Base-by-base conservation (phyloP, 2,797 vertebrate genomes). In the Percopsis omiscomaycus region DNA sequence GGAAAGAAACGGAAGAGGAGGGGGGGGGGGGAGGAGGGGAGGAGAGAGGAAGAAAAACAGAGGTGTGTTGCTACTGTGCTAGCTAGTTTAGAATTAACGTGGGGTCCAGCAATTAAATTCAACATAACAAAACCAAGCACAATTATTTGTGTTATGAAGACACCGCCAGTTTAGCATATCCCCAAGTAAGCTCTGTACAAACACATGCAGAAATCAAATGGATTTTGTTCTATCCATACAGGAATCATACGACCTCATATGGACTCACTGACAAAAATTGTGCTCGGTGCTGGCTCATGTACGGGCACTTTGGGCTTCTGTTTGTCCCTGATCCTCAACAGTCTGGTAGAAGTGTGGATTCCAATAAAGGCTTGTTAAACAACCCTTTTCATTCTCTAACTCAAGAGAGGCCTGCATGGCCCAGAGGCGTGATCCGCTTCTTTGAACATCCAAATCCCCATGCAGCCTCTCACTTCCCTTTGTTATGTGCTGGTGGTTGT, bases 341-440 rank as follows among this genome's bases (percentile, higher is more conserved):
- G 77, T 86, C 82, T 79, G 74, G 85, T 70, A 66, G 80, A 84
- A 83, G 74, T 85, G 83, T 86, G 83, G 85, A 88, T 89, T 88
- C 83, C 85, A 88, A 82, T 89, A 87, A 88, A 85, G 77, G 87
- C 84, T 89, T 82, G 83, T 89, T 85, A 80, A 88, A 87, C 86
- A 90, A 88, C 87, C 84, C 61, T 80, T 85, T 87, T 87, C 75
- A 83, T 83, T 86, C 84, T 77, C 66, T 3, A 71, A 84, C 84
- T 87, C 84, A 66, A 82, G 77, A 80, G 81, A 78, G 73, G 76
- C 78, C 81, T 14, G 65, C 76, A 29, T 71, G 83, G 83, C 86
- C 88, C 85, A 81, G 71, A 84, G 88, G 86, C 86, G 69, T 81
- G 82, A 88, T 86, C 81, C 78, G 83, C 84, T 79, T 77, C 88